A percentile compares a stretch with the other conserved stretches of the same genome.
Conservation (phyloP, 2,888 invertebrate genomes). For the Exocentrus adspersus region DNA sequence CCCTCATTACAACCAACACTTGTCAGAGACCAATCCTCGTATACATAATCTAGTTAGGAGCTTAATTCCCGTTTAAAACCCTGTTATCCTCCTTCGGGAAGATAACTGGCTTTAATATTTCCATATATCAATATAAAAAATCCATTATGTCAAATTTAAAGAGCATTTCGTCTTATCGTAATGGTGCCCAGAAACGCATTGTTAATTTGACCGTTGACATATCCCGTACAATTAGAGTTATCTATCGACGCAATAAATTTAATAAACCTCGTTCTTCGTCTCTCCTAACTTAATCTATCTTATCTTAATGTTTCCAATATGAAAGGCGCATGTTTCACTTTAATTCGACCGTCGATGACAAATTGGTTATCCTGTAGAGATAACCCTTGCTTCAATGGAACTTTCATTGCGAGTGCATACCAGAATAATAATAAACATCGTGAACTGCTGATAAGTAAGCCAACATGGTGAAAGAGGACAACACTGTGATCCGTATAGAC, state of each 20-base stretch:
- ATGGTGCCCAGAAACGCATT: conserved; percentile 33
- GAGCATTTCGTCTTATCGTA: conserved; percentile 31
- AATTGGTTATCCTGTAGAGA: background rate
- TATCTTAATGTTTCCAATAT: conserved; percentile 19
- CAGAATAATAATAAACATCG: background rate
- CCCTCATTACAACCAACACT: too few relatives aligned
- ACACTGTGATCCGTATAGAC: too few relatives aligned
- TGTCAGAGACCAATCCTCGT: too few relatives aligned
- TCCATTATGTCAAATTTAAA: conserved; percentile 39
- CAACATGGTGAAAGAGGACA: background rate
- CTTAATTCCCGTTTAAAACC: too few relatives aligned
- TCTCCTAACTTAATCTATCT: background rate
- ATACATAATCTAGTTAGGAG: too few relatives aligned
- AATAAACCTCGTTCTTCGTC: background rate
- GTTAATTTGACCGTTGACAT: conserved; percentile 43
- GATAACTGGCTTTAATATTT: background rate
- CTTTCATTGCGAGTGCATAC: background rate
- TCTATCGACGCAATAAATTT: conserved; percentile 30
- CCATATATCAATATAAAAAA: conserved; percentile 14
- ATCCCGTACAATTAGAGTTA: conserved; percentile 39
- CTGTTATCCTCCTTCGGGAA: too few relatives aligned
- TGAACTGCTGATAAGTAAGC: background rate
- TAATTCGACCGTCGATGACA: conserved; percentile 1
- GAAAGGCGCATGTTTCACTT: background rate
- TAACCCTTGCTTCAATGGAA: background rate